Percentiles rank a stretch among this genome's conserved stretches.
Evolutionary conservation across 2,797 vertebrate species (phyloP).

Genomic region (Urosaurus nigricauda): DNA sequence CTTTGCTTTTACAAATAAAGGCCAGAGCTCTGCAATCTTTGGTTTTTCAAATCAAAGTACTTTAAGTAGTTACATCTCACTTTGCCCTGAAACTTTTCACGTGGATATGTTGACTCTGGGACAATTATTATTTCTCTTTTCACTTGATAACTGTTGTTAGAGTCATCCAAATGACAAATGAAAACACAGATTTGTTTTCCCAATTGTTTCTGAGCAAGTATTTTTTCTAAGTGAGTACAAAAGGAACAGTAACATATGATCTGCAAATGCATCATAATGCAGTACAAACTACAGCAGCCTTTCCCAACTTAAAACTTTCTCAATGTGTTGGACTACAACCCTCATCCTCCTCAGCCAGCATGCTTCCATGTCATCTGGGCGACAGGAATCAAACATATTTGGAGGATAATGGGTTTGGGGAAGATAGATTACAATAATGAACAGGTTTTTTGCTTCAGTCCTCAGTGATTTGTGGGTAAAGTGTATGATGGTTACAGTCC

Average conservation of each 20-base stretch:
- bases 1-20: not conserved
- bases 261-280: constrained; percentile 18
- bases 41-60: constrained; percentile 52
- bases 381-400: not conserved
- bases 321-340: too few species aligned
- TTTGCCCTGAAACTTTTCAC: too few species aligned
- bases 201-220: constrained; percentile 29
- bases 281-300: constrained; percentile 28
- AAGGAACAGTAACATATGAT: constrained; percentile 3
- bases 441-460: not conserved
- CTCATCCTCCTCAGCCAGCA: too few species aligned
- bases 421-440: not conserved
- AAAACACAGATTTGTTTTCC: not conserved
- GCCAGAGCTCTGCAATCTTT: constrained; percentile 54
- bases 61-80: not conserved
- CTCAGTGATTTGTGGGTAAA: not conserved
- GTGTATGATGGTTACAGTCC: not conserved
- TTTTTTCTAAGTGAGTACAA: constrained; percentile 29
- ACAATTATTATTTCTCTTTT: not conserved
- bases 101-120: not conserved
- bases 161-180: not conserved
- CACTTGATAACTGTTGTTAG: constrained; percentile 48
- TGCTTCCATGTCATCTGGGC: not conserved
- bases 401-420: not conserved
- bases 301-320: too few species aligned